Evolutionary conservation across 2,888 invertebrate genomes (phyloP), one percentile per base, ranked within the genome.

Genomic region (Pinctada fucata): DNA sequence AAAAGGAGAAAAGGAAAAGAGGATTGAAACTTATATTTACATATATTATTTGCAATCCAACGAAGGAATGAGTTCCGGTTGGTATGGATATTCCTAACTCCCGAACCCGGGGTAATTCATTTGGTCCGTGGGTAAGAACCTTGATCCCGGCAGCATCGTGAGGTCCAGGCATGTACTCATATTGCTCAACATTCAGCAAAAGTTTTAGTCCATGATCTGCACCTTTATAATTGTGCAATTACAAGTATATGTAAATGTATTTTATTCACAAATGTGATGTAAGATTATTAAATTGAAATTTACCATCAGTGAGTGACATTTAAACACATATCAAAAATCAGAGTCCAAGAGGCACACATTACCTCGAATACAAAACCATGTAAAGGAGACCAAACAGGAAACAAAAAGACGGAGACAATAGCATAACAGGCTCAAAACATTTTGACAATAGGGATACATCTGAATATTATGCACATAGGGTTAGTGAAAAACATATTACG

Each of bases 81-180:
- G 89, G 87, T 10, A 88, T 81, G 3, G 89, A 87, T 8, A 84
- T 84, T 0, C 89, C 90, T 0, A 90, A 80, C 48, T 86, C 89
- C 51, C 84, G 83, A 0, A 90, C 88, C 47, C 84, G 80, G 0
- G 89, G 88, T 31, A 85, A 75, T 66, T 88, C 88, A 31, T 84
- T 76, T 49, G 82, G 72, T 65, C 87, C 86, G 67, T 88, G 88
- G 5, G 89, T 80, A 31, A 88, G 81, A 8, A 90, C 80, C 75
- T 88, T 89, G 0, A 88, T 77, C 3, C 90, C 90, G 1, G 90
- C 88, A 6, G 88, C 86, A 49, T 84, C 85, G 71, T 88, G 84
- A 3, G 90, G 89, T 2, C 90, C 90, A 0, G 88, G 84, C 89
- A 89, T 89, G 75, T 89, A 88, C 65, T 88, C 88, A 64, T 89